Percentiles rank a stretch among this genome's conserved stretches.
phyloP scores from a whole-genome alignment of 2,797 vertebrate species.

The Sphenopsis melanotis region DNA sequence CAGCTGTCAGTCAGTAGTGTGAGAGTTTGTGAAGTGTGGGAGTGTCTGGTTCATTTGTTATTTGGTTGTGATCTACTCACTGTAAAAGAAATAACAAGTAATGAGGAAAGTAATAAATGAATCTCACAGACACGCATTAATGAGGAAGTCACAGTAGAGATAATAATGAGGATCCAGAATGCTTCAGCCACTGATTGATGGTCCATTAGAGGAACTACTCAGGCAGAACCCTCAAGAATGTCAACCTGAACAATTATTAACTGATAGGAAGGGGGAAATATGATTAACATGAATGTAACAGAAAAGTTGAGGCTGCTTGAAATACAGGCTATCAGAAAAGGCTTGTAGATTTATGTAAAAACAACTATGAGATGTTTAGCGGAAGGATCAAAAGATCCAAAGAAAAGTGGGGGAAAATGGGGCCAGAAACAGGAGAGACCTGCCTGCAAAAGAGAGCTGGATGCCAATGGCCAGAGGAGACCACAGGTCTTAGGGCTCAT shows the following conservation, averaged over 20 bases:
- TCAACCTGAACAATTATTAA: background rate
- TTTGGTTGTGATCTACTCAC: background rate
- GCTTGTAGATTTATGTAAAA: background rate
- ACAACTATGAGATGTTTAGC: background rate
- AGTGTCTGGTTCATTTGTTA: background rate
- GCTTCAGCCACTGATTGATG: background rate
- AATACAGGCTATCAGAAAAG: background rate
- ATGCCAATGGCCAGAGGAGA: background rate
- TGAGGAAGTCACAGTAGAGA: background rate
- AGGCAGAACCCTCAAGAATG: background rate
- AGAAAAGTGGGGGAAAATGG: background rate
- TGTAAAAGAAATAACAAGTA: background rate
- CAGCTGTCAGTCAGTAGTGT: background rate
- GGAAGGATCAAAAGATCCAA: background rate
- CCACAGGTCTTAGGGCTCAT: background rate
- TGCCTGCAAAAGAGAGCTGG: background rate
- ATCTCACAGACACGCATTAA: background rate
- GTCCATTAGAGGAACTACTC: background rate
- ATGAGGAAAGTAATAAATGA: background rate
- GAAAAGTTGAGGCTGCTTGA: background rate
- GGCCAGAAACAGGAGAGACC: background rate
- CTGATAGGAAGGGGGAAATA: background rate
- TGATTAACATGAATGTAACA: background rate
- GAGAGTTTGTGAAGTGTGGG: background rate
- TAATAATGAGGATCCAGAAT: background rate